Conservation (phyloP, 2,797 vertebrate genomes). For the Sebastes matsubarae region DNA sequence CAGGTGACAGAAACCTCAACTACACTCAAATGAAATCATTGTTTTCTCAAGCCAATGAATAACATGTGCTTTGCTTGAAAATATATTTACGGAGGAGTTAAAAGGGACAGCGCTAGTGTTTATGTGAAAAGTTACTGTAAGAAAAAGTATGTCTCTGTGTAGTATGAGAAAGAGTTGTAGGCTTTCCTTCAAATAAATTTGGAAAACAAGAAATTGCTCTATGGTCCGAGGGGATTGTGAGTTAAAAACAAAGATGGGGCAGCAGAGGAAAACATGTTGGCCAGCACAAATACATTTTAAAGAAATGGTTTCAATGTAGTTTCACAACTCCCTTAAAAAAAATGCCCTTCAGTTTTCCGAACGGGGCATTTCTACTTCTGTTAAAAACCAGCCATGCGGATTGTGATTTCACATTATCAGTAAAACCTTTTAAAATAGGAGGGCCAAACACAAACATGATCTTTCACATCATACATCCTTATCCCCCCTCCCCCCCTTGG, state of each 20-base stretch:
- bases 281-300: neutral
- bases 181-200: neutral
- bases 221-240: neutral
- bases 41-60: neutral
- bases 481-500: neutral
- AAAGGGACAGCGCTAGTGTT: neutral
- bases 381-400: neutral
- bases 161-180: neutral
- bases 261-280: neutral
- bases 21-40: neutral
- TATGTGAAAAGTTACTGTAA: neutral
- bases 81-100: neutral
- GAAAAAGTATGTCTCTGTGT: neutral
- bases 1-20: neutral
- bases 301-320: neutral
- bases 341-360: neutral
- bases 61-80: neutral
- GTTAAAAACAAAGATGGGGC: neutral
- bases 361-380: neutral
- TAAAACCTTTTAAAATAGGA: neutral
- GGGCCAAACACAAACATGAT: slow-evolving; percentile 14
- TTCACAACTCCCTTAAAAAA: neutral
- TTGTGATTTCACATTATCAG: neutral
- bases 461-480: slow-evolving; percentile 9
- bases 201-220: neutral